A percentile compares a stretch with the other conserved stretches of the same genome.
These are phyloP conservation scores for Fukomys damarensis DNA, from an alignment of 2,113 vertebrate species.

Conservation along the genomic window DNA sequence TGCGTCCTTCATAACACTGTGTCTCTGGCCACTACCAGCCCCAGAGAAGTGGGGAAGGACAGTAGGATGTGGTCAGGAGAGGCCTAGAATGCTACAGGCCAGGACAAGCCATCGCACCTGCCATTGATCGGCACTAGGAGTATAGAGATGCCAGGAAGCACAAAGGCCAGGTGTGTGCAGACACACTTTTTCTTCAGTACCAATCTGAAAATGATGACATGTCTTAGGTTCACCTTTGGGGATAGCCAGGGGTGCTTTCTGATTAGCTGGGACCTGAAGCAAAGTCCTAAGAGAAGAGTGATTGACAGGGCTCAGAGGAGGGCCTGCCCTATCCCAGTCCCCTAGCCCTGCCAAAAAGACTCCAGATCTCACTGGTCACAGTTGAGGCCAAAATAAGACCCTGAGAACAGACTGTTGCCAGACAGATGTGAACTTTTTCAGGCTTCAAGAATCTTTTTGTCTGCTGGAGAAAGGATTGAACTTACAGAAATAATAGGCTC, in stretches of 20 bases:
- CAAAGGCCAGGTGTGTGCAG: background rate
- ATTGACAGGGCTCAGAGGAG: background rate
- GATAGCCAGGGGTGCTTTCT: background rate
- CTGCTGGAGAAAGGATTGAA: background rate
- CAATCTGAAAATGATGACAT: background rate
- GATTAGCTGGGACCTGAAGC: background rate
- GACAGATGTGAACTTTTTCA: background rate
- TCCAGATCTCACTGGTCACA: background rate
- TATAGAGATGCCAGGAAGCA: background rate
- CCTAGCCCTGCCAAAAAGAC: background rate
- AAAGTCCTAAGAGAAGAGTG: background rate
- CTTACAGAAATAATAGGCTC: background rate
- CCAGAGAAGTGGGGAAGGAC: background rate
- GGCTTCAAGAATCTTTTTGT: background rate
- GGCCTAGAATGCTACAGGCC: background rate
- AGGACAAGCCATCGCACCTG: background rate
- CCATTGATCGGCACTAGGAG: background rate
- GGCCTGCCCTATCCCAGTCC: background rate
- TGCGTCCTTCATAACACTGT: too few relatives aligned
- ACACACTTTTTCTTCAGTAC: background rate
- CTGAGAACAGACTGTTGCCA: conserved; percentile 22
- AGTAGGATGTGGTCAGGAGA: background rate
- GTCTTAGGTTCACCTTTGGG: background rate
- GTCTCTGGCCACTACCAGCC: background rate
- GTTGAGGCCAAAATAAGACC: conserved; percentile 39